A percentile compares a stretch with the other conserved stretches of the same genome.
These are phyloP conservation scores for Desmodus rotundus DNA, from an alignment of 2,113 vertebrate species.

Conservation along the genomic window DNA sequence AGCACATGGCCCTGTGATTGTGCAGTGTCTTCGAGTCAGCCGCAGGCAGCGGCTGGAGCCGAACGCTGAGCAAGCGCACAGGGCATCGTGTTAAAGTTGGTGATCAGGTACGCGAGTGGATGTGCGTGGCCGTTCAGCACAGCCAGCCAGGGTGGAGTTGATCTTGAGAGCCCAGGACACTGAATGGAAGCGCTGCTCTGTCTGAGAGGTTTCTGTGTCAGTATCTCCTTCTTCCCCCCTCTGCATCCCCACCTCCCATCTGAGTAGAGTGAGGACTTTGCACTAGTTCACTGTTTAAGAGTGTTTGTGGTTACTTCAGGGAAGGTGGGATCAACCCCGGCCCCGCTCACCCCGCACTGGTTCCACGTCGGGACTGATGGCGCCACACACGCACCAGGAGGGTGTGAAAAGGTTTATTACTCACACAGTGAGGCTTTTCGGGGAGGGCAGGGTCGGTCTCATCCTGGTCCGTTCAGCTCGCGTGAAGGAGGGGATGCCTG, in stretches of 20 bases:
- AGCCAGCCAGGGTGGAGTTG: not conserved
- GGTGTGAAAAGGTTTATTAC: not conserved
- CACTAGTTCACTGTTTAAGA: not conserved
- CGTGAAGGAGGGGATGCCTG: not conserved
- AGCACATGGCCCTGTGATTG: accelerated
- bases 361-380: not conserved
- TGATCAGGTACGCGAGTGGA: not conserved
- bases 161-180: not conserved
- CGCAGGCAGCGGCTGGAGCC: not conserved
- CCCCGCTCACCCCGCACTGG: not conserved
- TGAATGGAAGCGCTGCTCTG: not conserved
- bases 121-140: accelerated
- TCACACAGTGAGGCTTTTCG: not conserved
- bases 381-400: not conserved
- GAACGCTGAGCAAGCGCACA: too few relatives aligned
- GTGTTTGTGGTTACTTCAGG: not conserved
- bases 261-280: not conserved
- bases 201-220: not conserved
- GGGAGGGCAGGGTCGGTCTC: not conserved
- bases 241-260: not conserved
- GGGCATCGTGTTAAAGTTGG: not conserved
- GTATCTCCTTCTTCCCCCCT: not conserved
- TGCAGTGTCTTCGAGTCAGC: not conserved
- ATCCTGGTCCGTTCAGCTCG: not conserved
- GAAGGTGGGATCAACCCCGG: not conserved